A percentile compares a stretch with the other conserved stretches of the same genome.
Evolutionary conservation across 2,113 vertebrate genomes (phyloP).

Genomic region (Daboia siamensis): DNA sequence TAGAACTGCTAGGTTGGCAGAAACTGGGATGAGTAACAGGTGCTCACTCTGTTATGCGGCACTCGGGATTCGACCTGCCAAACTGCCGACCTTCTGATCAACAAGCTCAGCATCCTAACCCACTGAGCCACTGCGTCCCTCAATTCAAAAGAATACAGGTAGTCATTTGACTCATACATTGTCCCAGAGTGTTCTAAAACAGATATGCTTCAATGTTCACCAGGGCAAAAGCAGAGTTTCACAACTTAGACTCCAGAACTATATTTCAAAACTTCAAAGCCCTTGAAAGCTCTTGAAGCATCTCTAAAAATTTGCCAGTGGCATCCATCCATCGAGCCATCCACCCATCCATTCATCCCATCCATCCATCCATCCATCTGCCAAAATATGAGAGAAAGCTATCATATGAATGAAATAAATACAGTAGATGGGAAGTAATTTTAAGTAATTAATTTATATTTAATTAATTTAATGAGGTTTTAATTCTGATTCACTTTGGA

Average conservation of each 20-base stretch:
- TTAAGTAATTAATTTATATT: background rate
- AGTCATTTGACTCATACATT: background rate
- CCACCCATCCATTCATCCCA: too few species aligned
- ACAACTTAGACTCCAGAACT: background rate
- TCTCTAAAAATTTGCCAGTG: background rate
- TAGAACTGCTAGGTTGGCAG: too few species aligned
- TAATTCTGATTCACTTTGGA: background rate
- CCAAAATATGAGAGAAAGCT: background rate
- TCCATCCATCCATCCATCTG: background rate
- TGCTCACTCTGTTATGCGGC: too few species aligned
- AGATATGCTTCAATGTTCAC: too few species aligned
- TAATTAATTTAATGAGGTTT: background rate
- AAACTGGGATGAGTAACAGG: too few species aligned
- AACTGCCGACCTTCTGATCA: too few species aligned
- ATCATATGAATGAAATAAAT: background rate
- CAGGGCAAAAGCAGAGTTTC: background rate
- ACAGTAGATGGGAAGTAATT: background rate
- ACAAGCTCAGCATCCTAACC: too few species aligned
- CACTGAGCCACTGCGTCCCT: too few species aligned
- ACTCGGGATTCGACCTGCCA: too few species aligned
- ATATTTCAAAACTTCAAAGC: background rate
- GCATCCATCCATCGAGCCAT: too few species aligned
- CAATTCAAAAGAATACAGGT: background rate
- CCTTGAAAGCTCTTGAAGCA: background rate
- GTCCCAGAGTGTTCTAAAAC: background rate